Percentiles rank a stretch among this genome's conserved stretches.
phyloP scores from a whole-genome alignment of 2,113 vertebrate species.

The Asarcornis scutulata region DNA sequence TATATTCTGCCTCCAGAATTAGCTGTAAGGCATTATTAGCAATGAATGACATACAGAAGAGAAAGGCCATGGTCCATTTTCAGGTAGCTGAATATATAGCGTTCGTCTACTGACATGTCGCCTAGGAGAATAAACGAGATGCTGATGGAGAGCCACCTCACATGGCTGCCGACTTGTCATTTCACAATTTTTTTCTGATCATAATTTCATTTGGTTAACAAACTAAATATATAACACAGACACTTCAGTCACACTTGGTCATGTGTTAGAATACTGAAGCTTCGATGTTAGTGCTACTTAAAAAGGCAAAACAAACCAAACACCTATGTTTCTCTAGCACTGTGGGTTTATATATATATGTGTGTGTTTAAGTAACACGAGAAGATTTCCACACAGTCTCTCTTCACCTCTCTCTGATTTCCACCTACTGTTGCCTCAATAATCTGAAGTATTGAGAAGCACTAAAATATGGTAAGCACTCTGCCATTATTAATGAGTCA shows the following conservation, averaged over 20 bases:
- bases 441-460: not conserved
- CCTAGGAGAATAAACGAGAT: not conserved
- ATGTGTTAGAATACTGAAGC: not conserved
- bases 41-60: not conserved
- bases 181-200: not conserved
- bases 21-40: not conserved
- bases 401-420: not conserved
- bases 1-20: slow-evolving; percentile 12
- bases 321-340: not conserved
- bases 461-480: not conserved
- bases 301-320: not conserved
- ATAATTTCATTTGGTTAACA: not conserved
- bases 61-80: not conserved
- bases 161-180: not conserved
- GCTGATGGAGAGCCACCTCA: not conserved
- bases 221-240: not conserved
- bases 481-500: not conserved
- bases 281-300: not conserved
- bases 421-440: not conserved
- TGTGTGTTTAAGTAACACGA: not conserved
- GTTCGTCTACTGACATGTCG: not conserved
- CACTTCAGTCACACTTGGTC: not conserved
- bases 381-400: not conserved
- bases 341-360: not conserved
- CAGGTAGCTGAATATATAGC: not conserved